Evolutionary conservation across 2,113 vertebrate genomes (phyloP).

Genomic region (Entomyzon cyanotis): DNA sequence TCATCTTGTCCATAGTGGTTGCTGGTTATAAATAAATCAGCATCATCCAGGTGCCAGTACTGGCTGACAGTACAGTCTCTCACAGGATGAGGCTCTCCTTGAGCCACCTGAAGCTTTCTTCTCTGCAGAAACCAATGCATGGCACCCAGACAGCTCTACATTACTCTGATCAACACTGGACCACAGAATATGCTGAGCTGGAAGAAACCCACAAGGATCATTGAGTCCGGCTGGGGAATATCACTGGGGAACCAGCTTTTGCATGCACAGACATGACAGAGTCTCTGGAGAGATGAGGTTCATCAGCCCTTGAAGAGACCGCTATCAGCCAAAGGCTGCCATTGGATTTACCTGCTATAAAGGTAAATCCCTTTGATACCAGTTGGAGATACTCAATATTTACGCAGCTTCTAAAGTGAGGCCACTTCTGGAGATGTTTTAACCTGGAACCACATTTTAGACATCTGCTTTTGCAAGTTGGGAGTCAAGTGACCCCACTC

Average conservation of each 20-base stretch:
- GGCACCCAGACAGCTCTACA: neutral
- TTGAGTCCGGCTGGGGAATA: fast-evolving
- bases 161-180: neutral
- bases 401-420: neutral
- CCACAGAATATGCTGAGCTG: neutral
- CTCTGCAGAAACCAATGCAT: neutral
- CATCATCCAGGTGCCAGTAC: neutral
- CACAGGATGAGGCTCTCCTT: neutral
- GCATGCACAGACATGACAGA: neutral
- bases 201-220: neutral
- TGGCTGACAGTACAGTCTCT: neutral
- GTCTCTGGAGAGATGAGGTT: neutral
- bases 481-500: neutral
- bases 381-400: neutral
- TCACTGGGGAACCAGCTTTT: neutral
- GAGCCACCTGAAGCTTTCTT: neutral
- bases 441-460: neutral
- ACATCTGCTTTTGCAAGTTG: neutral
- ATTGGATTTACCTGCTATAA: neutral
- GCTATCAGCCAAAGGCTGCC: neutral
- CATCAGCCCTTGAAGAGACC: neutral
- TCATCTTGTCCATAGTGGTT: neutral
- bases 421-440: neutral
- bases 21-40: neutral
- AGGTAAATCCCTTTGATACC: neutral